Conservation (phyloP, 2,113 vertebrate genomes). For the Rhombomys opimus region DNA sequence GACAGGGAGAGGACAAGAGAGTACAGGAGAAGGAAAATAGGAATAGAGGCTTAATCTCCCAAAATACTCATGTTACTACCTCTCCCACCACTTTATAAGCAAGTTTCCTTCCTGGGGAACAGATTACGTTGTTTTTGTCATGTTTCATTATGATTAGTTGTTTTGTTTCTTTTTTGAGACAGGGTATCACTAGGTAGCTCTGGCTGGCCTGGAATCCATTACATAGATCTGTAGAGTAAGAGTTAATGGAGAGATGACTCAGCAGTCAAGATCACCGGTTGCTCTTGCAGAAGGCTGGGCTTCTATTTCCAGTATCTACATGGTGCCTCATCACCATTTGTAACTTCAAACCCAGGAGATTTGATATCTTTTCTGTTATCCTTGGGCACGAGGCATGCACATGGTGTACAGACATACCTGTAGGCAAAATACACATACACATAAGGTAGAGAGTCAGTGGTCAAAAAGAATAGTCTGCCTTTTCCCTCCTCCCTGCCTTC, state of each 20-base stretch:
- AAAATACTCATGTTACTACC: background rate
- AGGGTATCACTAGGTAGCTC: background rate
- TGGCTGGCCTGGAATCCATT: background rate
- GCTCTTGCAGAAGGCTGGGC: background rate
- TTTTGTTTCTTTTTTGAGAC: constrained; percentile 13
- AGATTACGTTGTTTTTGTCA: background rate
- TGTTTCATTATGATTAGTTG: background rate
- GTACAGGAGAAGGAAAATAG: background rate
- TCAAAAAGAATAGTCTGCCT: background rate
- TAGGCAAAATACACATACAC: background rate
- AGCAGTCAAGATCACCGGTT: background rate
- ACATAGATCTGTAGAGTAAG: background rate
- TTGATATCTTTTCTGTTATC: background rate
- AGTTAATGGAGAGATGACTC: background rate
- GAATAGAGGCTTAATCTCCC: background rate
- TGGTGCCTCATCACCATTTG: background rate
- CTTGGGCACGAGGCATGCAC: background rate
- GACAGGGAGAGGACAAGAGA: background rate
- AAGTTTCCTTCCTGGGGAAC: background rate
- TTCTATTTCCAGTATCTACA: background rate
- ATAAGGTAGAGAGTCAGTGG: background rate
- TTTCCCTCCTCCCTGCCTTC: background rate
- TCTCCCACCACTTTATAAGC: constrained; percentile 38
- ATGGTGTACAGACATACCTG: background rate
- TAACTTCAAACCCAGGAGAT: background rate